phyloP scores from a whole-genome alignment of 2,888 invertebrate genomes.

The Caenorhabditis sulstoni region DNA sequence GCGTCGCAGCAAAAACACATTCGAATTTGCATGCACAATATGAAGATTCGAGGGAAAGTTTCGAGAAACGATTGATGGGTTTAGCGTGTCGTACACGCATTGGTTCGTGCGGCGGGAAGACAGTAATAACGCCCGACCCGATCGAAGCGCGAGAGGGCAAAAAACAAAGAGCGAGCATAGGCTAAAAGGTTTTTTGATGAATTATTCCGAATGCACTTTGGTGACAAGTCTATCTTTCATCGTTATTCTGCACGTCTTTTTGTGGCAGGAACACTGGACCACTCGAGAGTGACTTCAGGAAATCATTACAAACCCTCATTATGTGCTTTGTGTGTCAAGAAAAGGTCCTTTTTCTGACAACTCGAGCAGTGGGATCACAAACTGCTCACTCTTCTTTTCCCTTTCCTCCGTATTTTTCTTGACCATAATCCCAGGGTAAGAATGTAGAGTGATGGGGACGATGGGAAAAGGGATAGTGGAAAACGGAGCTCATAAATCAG shows the following conservation, averaged over 20 bases:
- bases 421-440: slow-evolving; percentile 1
- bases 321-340: slow-evolving; percentile 45
- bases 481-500: slow-evolving; percentile 16
- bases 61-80: slow-evolving; percentile 40
- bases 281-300: slow-evolving; percentile 20
- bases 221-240: slow-evolving; percentile 18
- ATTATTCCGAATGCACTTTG: slow-evolving; percentile 16
- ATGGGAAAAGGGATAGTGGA: background rate
- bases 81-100: slow-evolving; percentile 14
- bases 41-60: slow-evolving; percentile 44
- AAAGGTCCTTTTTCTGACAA: slow-evolving; percentile 26
- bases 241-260: slow-evolving; percentile 19
- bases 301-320: slow-evolving; percentile 52
- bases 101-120: slow-evolving; percentile 1
- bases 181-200: slow-evolving; percentile 8
- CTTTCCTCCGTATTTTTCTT: background rate
- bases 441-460: background rate
- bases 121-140: slow-evolving; percentile 4
- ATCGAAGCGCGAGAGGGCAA: background rate
- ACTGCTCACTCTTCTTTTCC: slow-evolving; percentile 37
- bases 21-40: slow-evolving; percentile 63
- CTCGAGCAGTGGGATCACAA: slow-evolving; percentile 28
- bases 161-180: background rate
- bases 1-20: slow-evolving; percentile 44
- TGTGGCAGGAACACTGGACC: background rate